Evolutionary conservation across 1,140 invertebrate genomes (phyloP).

Genomic region (Eueides isabella): DNA sequence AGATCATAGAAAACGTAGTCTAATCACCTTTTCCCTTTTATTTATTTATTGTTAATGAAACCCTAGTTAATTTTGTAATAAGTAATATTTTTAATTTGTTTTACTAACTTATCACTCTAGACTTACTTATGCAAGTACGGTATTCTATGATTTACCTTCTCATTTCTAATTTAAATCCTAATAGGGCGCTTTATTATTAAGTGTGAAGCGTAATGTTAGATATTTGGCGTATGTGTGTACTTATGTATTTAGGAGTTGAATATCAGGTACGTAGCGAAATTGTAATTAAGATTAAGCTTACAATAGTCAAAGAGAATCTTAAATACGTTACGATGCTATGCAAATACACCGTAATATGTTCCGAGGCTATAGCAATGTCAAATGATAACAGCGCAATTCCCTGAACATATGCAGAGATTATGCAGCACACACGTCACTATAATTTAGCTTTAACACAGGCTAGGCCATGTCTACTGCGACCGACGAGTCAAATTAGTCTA

Average conservation of each 20-base stretch:
- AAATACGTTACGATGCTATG: neutral
- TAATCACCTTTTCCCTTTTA: neutral
- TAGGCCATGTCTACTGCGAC: conserved; percentile 26
- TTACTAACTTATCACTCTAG: too few relatives aligned
- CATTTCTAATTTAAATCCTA: neutral
- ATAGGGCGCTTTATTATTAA: neutral
- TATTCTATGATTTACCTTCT: too few relatives aligned
- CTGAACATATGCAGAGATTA: conserved; percentile 37
- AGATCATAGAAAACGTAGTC: too few relatives aligned
- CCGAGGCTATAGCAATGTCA: conserved; percentile 32
- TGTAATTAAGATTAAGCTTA: neutral
- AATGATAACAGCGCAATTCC: conserved; percentile 37
- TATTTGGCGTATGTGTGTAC: neutral
- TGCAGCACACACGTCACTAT: conserved; percentile 40
- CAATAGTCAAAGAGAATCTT: conserved; percentile 5
- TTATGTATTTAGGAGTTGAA: neutral
- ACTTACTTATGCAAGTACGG: neutral
- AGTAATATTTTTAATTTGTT: too few relatives aligned
- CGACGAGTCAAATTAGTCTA: conserved; percentile 36
- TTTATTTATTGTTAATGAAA: too few relatives aligned
- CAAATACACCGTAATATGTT: conserved; percentile 14
- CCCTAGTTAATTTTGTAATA: too few relatives aligned
- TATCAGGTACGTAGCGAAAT: neutral
- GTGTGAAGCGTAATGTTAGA: neutral
- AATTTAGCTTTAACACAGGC: conserved; percentile 35